Percentiles rank a stretch among this genome's conserved stretches.
These are phyloP conservation scores for Sceloporus undulatus DNA, from an alignment of 2,113 vertebrate genomes.

Conservation along the genomic window DNA sequence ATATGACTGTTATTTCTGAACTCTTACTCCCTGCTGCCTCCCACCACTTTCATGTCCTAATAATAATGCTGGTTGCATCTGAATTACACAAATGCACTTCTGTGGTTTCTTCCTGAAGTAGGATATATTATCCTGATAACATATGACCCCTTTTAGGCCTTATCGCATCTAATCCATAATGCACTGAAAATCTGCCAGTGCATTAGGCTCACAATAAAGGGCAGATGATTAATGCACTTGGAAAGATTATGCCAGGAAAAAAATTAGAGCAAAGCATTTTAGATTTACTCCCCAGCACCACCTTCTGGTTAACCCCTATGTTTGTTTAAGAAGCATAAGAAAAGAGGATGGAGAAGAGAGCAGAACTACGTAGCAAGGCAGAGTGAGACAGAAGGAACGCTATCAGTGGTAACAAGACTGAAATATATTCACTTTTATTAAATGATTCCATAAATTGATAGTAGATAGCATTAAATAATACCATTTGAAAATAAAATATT, in stretches of 20 bases:
- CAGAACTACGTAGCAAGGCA: background rate
- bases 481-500: background rate
- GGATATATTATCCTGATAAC: conserved; percentile 28
- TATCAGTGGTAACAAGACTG: background rate
- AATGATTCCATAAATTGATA: background rate
- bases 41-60: conserved; percentile 6
- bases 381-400: background rate
- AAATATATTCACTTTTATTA: background rate
- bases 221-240: background rate
- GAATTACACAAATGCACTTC: background rate
- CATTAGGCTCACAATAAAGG: background rate
- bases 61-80: conserved; percentile 25
- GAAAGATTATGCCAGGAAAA: conserved; percentile 17
- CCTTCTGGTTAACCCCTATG: conserved; percentile 25
- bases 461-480: background rate
- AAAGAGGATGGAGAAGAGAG: background rate
- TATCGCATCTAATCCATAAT: conserved; percentile 23
- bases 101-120: background rate
- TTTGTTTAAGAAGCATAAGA: background rate
- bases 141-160: conserved; percentile 20
- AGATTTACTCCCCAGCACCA: conserved; percentile 38
- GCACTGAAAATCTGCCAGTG: background rate
- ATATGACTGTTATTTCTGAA: conserved; percentile 22
- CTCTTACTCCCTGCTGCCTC: conserved; percentile 18
- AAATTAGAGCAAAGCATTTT: background rate